Conservation (phyloP, 1,140 invertebrate species). For the Sitodiplosis mosellana region DNA sequence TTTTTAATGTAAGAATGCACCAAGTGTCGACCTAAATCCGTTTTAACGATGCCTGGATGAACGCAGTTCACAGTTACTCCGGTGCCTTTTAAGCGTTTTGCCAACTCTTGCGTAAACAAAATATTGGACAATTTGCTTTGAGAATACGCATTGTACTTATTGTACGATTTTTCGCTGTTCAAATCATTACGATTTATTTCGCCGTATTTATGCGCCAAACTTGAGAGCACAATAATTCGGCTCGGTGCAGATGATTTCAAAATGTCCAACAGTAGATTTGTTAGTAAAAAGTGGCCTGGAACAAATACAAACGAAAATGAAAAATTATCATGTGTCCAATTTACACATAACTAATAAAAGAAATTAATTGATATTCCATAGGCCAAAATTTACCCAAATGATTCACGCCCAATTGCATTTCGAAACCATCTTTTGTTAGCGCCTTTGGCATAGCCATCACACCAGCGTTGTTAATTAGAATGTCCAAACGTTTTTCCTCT, state of each 20-base stretch:
- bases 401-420: slow-evolving; percentile 59
- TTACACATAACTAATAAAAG: too few relatives aligned
- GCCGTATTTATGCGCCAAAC: slow-evolving; percentile 28
- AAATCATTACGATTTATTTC: slow-evolving; percentile 49
- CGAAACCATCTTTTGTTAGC: slow-evolving; percentile 58
- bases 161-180: slow-evolving; percentile 40
- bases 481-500: slow-evolving; percentile 47
- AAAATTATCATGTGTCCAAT: too few relatives aligned
- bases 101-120: slow-evolving; percentile 47
- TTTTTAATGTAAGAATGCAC: slow-evolving; percentile 14
- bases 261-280: slow-evolving; percentile 47
- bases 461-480: slow-evolving; percentile 84
- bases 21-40: slow-evolving; percentile 53
- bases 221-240: slow-evolving; percentile 27
- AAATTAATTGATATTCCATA: too few relatives aligned
- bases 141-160: slow-evolving; percentile 34
- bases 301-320: too few relatives aligned
- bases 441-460: slow-evolving; percentile 49
- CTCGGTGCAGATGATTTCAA: slow-evolving; percentile 30
- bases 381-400: slow-evolving; percentile 40
- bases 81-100: slow-evolving; percentile 32
- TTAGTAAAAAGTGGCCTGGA: slow-evolving; percentile 56
- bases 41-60: slow-evolving; percentile 54
- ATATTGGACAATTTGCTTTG: slow-evolving; percentile 62
- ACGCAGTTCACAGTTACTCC: slow-evolving; percentile 46